A percentile compares a stretch with the other conserved stretches of the same genome.
phyloP scores from a whole-genome alignment of 2,797 vertebrate species.

The Paedocypris micromegethes region DNA sequence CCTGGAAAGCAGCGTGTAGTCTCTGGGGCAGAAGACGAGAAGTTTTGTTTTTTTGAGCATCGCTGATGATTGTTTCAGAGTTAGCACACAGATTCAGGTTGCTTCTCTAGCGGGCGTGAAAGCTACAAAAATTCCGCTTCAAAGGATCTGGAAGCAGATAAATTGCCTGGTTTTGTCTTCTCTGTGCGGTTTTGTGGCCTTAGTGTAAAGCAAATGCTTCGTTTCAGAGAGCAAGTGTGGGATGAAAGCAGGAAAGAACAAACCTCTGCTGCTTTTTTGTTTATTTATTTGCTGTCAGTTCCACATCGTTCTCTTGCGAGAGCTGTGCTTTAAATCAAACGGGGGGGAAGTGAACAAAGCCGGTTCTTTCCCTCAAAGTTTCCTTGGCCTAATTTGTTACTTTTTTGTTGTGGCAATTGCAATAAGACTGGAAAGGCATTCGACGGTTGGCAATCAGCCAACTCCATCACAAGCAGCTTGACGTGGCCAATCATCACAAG shows the following conservation, averaged over 20 bases:
- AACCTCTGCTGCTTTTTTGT: constrained; percentile 56
- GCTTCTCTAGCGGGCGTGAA: constrained; percentile 42
- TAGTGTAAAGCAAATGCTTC: constrained; percentile 50
- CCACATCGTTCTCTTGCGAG: constrained; percentile 45
- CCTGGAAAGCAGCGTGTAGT: neutral
- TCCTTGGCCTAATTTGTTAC: constrained; percentile 53
- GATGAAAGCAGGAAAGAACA: constrained; percentile 66
- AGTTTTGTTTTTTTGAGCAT: constrained; percentile 27
- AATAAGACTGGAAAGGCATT: neutral
- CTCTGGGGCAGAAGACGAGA: constrained; percentile 8
- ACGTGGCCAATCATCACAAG: constrained; percentile 2
- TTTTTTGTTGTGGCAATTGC: constrained; percentile 21
- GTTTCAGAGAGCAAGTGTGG: constrained; percentile 54
- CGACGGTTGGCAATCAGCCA: constrained; percentile 8
- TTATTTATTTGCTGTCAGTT: constrained; percentile 64
- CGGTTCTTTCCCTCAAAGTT: constrained; percentile 52
- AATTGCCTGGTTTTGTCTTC: constrained; percentile 52
- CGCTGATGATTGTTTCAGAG: constrained; percentile 7
- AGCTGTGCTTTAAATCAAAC: constrained; percentile 61
- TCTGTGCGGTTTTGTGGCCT: constrained; percentile 48
- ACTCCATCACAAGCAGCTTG: constrained; percentile 5
- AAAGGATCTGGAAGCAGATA: constrained; percentile 53
- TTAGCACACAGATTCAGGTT: constrained; percentile 8
- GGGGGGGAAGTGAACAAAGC: constrained; percentile 29
- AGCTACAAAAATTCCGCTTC: constrained; percentile 57